These are phyloP conservation scores for Orientallactaga sibirica DNA, from an alignment of 2,797 vertebrate genomes.

Conservation along the genomic window DNA sequence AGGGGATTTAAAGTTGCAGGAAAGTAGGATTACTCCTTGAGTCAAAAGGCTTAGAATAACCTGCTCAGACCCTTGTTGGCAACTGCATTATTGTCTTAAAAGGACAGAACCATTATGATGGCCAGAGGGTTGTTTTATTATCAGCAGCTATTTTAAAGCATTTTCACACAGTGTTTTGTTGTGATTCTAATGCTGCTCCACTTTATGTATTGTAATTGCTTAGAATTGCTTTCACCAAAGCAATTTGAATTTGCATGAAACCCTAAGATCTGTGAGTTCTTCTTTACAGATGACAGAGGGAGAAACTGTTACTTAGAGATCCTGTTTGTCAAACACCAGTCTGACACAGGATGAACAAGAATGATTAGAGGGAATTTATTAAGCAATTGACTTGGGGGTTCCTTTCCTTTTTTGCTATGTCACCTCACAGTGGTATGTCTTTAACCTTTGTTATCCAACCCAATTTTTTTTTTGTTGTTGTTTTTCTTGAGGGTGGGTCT, in stretches of 20 bases:
- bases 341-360: slow-evolving; percentile 24
- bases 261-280: not conserved
- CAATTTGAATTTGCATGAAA: slow-evolving; percentile 57
- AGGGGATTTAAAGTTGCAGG: slow-evolving; percentile 67
- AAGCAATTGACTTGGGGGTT: not conserved
- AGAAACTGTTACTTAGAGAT: slow-evolving; percentile 40
- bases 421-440: not conserved
- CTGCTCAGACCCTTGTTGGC: not conserved
- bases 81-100: slow-evolving; percentile 56
- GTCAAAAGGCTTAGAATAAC: slow-evolving; percentile 55
- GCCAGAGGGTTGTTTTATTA: slow-evolving; percentile 41
- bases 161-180: slow-evolving; percentile 32
- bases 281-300: slow-evolving; percentile 27
- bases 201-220: slow-evolving; percentile 41
- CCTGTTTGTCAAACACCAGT: slow-evolving; percentile 18
- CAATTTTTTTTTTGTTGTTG: too few relatives aligned
- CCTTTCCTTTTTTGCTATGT: not conserved
- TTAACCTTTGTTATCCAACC: slow-evolving; percentile 29
- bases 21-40: slow-evolving; percentile 51
- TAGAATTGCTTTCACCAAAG: slow-evolving; percentile 65
- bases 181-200: slow-evolving; percentile 48
- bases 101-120: slow-evolving; percentile 42
- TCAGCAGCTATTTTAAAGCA: slow-evolving; percentile 42
- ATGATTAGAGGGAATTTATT: slow-evolving; percentile 61
- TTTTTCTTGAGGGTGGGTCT: too few relatives aligned